These are phyloP conservation scores for Lycocorax pyrrhopterus DNA, from an alignment of 2,113 vertebrate genomes.

Conservation along the genomic window DNA sequence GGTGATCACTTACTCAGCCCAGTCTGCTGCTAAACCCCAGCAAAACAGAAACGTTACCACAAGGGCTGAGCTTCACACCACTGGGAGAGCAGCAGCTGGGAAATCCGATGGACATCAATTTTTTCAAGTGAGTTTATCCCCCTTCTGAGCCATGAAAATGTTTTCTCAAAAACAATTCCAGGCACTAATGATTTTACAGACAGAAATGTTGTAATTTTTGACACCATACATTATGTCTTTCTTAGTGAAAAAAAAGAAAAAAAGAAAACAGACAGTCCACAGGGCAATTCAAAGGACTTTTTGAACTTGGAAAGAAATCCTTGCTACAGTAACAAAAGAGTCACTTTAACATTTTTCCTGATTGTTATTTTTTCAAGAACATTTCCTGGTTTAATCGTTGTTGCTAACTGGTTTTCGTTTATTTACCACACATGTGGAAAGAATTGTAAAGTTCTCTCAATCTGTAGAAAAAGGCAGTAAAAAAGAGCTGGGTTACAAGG, in stretches of 20 bases:
- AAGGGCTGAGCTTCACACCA: not conserved
- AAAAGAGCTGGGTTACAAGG: not conserved
- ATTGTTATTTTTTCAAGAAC: not conserved
- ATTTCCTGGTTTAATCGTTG: not conserved
- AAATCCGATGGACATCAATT: not conserved
- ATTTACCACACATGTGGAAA: not conserved
- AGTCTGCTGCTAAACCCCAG: not conserved
- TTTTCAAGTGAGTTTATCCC: not conserved
- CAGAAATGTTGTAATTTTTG: not conserved
- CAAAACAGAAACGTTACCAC: fast-evolving
- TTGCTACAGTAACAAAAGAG: not conserved
- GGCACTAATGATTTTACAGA: not conserved
- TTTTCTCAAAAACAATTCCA: not conserved
- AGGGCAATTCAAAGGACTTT: not conserved
- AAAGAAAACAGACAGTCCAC: not conserved
- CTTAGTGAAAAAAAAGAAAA: not conserved
- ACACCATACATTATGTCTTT: not conserved
- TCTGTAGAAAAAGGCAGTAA: not conserved
- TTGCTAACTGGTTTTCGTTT: not conserved
- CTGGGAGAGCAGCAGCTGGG: not conserved
- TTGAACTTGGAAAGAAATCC: not conserved
- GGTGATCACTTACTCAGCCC: not conserved
- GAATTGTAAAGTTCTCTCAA: not conserved
- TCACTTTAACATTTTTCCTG: not conserved
- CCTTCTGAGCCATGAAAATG: not conserved